A percentile compares a stretch with the other conserved stretches of the same genome.
Conservation (phyloP, 2,797 vertebrate species). For the Sardinella longiceps region DNA sequence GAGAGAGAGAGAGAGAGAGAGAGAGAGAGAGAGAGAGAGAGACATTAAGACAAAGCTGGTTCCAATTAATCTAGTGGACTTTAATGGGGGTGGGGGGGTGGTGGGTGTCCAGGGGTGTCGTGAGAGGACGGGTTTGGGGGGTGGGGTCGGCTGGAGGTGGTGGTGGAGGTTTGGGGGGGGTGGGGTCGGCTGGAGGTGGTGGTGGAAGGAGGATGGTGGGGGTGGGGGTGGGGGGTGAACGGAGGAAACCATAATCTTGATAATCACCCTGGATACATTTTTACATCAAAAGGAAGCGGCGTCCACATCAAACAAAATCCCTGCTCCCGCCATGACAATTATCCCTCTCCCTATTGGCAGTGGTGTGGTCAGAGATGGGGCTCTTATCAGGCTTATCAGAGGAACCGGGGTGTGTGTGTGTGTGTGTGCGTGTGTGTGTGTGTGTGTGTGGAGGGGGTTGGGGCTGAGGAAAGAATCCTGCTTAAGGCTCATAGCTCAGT, state of each 20-base stretch:
- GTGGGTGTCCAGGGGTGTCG: slow-evolving; percentile 32
- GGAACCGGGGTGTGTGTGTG: neutral
- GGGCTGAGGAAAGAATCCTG: slow-evolving; percentile 23
- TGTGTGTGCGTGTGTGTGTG: neutral
- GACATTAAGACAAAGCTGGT: slow-evolving; percentile 65
- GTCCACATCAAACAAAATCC: slow-evolving; percentile 64
- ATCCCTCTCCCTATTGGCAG: slow-evolving; percentile 57
- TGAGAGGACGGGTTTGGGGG: slow-evolving; percentile 23
- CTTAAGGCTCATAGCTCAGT: neutral
- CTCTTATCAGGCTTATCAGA: slow-evolving; percentile 59
- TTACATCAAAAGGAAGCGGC: slow-evolving; percentile 69
- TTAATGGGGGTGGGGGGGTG: slow-evolving; percentile 49
- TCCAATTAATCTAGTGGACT: slow-evolving; percentile 70
- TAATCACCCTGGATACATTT: slow-evolving; percentile 64
- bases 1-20: too few relatives aligned
- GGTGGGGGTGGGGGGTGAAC: slow-evolving; percentile 1
- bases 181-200: slow-evolving; percentile 11
- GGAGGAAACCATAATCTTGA: slow-evolving; percentile 66
- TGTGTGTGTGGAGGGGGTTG: neutral
- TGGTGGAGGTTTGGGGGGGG: neutral
- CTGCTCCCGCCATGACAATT: slow-evolving; percentile 59
- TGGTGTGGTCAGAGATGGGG: slow-evolving; percentile 52
- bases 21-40: slow-evolving; percentile 13
- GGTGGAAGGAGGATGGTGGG: neutral
- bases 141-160: slow-evolving; percentile 9